Evolutionary conservation across 2,888 invertebrate species (phyloP).

Genomic region (Zhengitettix transpicula): DNA sequence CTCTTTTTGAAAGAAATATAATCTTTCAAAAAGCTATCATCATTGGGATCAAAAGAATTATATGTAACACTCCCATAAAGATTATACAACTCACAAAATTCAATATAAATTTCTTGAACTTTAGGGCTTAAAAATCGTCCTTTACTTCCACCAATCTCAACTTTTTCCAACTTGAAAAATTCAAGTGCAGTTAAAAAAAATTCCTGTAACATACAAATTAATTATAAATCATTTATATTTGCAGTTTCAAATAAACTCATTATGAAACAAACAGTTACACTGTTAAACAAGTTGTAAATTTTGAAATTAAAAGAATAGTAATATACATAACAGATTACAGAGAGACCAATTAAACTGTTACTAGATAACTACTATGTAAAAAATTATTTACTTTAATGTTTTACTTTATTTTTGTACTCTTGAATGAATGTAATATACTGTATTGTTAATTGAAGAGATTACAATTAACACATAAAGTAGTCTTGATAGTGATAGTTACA

Average conservation of each 20-base stretch:
- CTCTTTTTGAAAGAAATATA: constrained; percentile 41
- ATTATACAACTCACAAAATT: constrained; percentile 25
- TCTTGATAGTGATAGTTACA: too few relatives aligned
- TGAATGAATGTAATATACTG: too few relatives aligned
- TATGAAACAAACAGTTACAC: neutral
- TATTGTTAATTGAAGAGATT: too few relatives aligned
- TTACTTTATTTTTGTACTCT: too few relatives aligned
- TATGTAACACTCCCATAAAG: constrained; percentile 40
- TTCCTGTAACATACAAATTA: constrained; percentile 25
- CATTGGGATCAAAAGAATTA: constrained; percentile 57
- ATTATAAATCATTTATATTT: neutral
- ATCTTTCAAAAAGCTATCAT: constrained; percentile 47
- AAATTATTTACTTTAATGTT: too few relatives aligned
- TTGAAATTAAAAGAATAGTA: too few relatives aligned
- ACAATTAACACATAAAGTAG: too few relatives aligned
- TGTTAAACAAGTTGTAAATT: too few relatives aligned
- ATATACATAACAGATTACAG: too few relatives aligned
- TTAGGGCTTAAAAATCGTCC: constrained; percentile 41
- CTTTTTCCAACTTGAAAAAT: constrained; percentile 72
- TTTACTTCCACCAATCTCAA: constrained; percentile 55
- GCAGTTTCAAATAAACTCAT: neutral
- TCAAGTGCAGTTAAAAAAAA: constrained; percentile 64
- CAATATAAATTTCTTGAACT: constrained; percentile 25
- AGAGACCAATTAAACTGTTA: too few relatives aligned
- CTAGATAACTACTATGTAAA: too few relatives aligned